Evolutionary conservation across 1,140 invertebrate genomes (phyloP), one percentile per base, ranked within the genome.

Genomic region (Tribolium madens): DNA sequence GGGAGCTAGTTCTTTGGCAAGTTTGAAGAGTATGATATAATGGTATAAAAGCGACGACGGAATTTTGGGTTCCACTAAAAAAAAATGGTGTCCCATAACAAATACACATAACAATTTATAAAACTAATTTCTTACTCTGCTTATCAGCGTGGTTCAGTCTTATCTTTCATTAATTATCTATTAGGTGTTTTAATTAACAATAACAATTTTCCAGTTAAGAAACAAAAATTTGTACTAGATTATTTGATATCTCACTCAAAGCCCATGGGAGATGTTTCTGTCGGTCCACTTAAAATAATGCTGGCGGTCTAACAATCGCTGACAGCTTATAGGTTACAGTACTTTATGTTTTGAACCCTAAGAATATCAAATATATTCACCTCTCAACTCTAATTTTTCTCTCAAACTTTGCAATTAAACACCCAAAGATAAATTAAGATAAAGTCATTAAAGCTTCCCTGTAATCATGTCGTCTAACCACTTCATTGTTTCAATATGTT

Each of bases 311-410:
- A 73, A 12, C 81, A 75, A 33, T 80, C 76, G 81, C 81, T 46
- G 57, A 80, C 79, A 10, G 10, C 80, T 80, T 21, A 83, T 81
- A 33, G 86, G 2, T 75, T 76, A 60, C 85, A 86, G 2, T 78
- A 57, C 53, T 76, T 76, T 76, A 86, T 85, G 76, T 91, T 90
- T 2, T 78, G 86, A 76, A 88, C 87, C 2, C 90, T 77, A 2
- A 89, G 89, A 13, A 90, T 83, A 9, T 83, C 86, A 6, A 91
- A 52, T 13, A 90, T 79, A 9, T 89, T 89, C 0, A 88, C 85
- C 2, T 86, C 88, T 7, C n/a, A 7, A 42, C n/a, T n/a, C 9
- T 4, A 4, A 36, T 42, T 42, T 42, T 42, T 42, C n/a, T 7
- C n/a, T n/a, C n/a, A n/a, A 42, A 42, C 36, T 42, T 9, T 26